Evolutionary conservation across 2,797 vertebrate genomes (phyloP).

Genomic region (Clamator glandarius): DNA sequence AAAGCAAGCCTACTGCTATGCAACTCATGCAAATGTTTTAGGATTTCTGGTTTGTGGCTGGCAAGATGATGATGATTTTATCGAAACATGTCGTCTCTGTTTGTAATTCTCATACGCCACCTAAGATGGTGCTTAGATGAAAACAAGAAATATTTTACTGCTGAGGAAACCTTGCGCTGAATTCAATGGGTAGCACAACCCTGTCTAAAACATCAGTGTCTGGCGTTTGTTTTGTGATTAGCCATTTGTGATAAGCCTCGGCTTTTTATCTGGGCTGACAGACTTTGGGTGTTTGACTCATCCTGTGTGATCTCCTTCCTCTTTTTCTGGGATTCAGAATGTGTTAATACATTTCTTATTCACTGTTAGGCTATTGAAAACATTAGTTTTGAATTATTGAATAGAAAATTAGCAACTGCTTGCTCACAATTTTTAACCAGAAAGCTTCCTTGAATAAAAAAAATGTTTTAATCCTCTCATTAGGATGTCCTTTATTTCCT

Average conservation of each 20-base stretch:
- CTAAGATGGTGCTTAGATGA: not conserved
- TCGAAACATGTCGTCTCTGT: not conserved
- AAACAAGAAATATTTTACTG: not conserved
- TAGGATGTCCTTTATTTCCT: not conserved
- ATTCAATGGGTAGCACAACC: not conserved
- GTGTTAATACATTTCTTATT: conserved; percentile 30
- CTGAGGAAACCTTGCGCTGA: not conserved
- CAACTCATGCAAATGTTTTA: not conserved
- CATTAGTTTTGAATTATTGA: conserved; percentile 10
- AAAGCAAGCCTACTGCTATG: not conserved
- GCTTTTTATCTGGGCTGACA: not conserved
- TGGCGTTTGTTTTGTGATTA: not conserved
- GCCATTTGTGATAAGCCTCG: not conserved
- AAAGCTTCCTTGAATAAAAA: not conserved
- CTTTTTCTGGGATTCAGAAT: not conserved
- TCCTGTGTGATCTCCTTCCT: not conserved
- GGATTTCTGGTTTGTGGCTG: not conserved
- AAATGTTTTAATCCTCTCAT: not conserved
- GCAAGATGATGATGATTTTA: not conserved
- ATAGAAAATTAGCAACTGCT: conserved; percentile 2
- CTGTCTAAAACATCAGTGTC: not conserved
- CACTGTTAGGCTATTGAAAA: not conserved
- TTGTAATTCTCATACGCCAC: not conserved
- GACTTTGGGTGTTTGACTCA: not conserved
- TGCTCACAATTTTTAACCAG: not conserved